Conservation (phyloP, 2,113 vertebrate species). For the Mustelus asterias region DNA sequence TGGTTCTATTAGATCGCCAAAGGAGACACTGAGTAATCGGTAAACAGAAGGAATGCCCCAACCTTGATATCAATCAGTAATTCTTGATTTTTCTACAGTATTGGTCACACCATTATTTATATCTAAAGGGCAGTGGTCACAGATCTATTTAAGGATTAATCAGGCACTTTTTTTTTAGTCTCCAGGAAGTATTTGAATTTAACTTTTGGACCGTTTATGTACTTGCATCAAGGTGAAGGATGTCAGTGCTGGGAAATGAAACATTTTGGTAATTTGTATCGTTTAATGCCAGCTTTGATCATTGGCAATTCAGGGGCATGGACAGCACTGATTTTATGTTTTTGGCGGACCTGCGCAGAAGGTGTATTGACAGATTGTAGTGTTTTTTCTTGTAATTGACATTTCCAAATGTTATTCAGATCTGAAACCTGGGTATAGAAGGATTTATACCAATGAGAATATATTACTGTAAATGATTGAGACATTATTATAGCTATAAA, state of each 20-base stretch:
- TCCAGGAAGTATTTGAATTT: not conserved
- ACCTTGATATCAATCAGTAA: not conserved
- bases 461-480: not conserved
- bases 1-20: conserved; percentile 11
- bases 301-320: not conserved
- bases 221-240: not conserved
- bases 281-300: too few species aligned
- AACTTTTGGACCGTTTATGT: not conserved
- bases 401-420: not conserved
- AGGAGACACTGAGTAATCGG: not conserved
- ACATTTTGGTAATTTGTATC: not conserved
- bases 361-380: not conserved
- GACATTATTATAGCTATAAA: not conserved
- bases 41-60: not conserved
- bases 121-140: not conserved
- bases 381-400: not conserved
- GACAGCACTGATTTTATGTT: not conserved
- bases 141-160: not conserved
- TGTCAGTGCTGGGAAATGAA: not conserved
- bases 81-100: not conserved
- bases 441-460: not conserved
- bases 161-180: not conserved
- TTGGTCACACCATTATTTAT: not conserved
- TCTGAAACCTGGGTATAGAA: not conserved
- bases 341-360: not conserved